Conservation (phyloP, 2,797 vertebrate genomes). For the Spheniscus humboldti region DNA sequence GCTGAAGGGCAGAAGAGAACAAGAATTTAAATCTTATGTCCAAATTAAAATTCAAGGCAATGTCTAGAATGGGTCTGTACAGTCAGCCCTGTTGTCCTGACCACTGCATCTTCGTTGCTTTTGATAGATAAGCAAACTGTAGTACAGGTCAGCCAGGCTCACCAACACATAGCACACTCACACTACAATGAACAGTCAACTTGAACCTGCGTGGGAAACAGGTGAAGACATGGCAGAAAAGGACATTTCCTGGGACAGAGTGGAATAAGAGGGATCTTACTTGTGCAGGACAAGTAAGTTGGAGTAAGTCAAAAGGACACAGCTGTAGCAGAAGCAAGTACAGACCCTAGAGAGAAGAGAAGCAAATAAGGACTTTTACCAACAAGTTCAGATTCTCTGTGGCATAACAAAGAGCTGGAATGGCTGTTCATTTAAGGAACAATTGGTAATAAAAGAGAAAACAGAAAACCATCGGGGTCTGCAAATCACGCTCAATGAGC, state of each 20-base stretch:
- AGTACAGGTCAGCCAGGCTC: not conserved
- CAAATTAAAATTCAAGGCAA: not conserved
- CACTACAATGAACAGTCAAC: not conserved
- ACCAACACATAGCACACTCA: not conserved
- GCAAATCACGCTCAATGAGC: not conserved
- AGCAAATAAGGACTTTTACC: not conserved
- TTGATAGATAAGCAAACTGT: not conserved
- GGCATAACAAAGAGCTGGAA: not conserved
- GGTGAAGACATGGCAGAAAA: not conserved
- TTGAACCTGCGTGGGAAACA: not conserved
- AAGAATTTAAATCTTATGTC: not conserved
- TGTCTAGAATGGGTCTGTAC: not conserved
- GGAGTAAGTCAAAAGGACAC: not conserved
- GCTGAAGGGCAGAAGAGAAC: not conserved
- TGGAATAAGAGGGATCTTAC: not conserved
- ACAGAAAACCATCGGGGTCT: not conserved
- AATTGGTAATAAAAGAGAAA: not conserved
- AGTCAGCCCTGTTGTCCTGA: not conserved
- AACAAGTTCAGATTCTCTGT: not conserved
- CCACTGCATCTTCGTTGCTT: not conserved
- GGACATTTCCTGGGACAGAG: not conserved
- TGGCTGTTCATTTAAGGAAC: not conserved
- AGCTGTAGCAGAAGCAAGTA: not conserved
- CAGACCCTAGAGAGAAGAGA: not conserved
- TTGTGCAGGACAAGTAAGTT: not conserved